Percentiles rank a stretch among this genome's conserved stretches.
Evolutionary conservation across 53 echinoderm and acorn worm species (phyloP).

Genomic region (Luidia sarsii): DNA sequence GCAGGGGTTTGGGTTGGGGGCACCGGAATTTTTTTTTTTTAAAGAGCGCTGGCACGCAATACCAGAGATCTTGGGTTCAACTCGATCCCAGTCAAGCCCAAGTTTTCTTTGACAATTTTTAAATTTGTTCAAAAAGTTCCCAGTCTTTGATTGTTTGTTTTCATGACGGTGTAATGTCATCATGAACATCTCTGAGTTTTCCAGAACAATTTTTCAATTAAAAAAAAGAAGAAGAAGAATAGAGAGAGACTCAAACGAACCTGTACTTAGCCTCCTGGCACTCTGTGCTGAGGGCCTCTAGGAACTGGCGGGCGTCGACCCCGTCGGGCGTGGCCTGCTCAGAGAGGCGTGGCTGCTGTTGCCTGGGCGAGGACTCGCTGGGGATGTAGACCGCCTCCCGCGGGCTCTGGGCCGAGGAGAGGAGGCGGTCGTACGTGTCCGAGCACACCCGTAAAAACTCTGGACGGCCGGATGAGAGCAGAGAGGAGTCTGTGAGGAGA

Average conservation of each 20-base stretch:
- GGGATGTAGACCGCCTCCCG: constrained; percentile 95
- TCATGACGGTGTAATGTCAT: too few relatives aligned
- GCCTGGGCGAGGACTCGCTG: constrained; percentile 77
- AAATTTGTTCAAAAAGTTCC: too few relatives aligned
- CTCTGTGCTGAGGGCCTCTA: constrained; percentile 80
- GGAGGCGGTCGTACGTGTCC: constrained; percentile 73
- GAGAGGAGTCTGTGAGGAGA: not conserved
- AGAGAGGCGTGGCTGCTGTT: constrained; percentile 65
- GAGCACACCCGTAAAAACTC: constrained; percentile 85
- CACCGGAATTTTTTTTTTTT: too few relatives aligned
- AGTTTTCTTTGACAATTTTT: too few relatives aligned
- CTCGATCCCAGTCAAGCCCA: too few relatives aligned
- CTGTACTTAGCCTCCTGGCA: constrained; percentile 70
- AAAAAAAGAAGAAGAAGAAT: too few relatives aligned
- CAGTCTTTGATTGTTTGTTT: too few relatives aligned
- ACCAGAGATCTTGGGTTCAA: too few relatives aligned
- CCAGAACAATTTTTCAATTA: too few relatives aligned
- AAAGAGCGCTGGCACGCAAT: too few relatives aligned
- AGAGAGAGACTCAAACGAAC: constrained; percentile 8
- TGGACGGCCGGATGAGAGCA: not conserved
- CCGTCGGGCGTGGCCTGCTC: constrained; percentile 66
- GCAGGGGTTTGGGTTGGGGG: too few relatives aligned
- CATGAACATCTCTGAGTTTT: too few relatives aligned
- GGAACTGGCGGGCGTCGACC: constrained; percentile 78
- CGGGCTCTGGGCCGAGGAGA: constrained; percentile 78